Conservation (phyloP, 2,888 invertebrate species). For the Tetanocera ferruginea region DNA sequence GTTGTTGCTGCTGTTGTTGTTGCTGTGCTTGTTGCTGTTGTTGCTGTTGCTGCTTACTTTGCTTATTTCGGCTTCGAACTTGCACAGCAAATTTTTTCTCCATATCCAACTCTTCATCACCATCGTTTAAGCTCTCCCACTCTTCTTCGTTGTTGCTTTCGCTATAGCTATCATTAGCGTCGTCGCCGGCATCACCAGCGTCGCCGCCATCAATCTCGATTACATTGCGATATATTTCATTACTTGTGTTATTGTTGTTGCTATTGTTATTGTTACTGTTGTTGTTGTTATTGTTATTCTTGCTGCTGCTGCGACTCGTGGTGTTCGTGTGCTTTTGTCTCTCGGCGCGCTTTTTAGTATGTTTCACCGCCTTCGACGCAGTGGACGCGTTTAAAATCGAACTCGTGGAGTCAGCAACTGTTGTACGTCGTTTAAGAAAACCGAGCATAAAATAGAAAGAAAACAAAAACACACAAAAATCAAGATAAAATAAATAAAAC, state of each 20-base stretch:
- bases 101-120: neutral
- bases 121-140: conserved; percentile 17
- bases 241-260: conserved; percentile 42
- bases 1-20: conserved; percentile 16
- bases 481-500: conserved; percentile 18
- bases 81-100: conserved; percentile 20
- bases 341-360: conserved; percentile 53
- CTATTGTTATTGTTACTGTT: conserved; percentile 44
- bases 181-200: conserved; percentile 15
- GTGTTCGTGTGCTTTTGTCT: neutral
- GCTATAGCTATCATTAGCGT: conserved; percentile 23
- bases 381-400: conserved; percentile 51
- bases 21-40: conserved; percentile 27
- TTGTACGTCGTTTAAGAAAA: conserved; percentile 14
- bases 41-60: conserved; percentile 10
- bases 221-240: conserved; percentile 27
- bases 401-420: conserved; percentile 2
- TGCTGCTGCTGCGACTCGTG: neutral
- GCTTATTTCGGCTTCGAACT: conserved; percentile 12
- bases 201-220: conserved; percentile 19
- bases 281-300: neutral
- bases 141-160: neutral
- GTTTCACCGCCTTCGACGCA: conserved; percentile 61
- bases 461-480: conserved; percentile 10
- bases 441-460: neutral